Evolutionary conservation across 2,888 invertebrate genomes (phyloP).

Genomic region (Pristionchus japonicus): DNA sequence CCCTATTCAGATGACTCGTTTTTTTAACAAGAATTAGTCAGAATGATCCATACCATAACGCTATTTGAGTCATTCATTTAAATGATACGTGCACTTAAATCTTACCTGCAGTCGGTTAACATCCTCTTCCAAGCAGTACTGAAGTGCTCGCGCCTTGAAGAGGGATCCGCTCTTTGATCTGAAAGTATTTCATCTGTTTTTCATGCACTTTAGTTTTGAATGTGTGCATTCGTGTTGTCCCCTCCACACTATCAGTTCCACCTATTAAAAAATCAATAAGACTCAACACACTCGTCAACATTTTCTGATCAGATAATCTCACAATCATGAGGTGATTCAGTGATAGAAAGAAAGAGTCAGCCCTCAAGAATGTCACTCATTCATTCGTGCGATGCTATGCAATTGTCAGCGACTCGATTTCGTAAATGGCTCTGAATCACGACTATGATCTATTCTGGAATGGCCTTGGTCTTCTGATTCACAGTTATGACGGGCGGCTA

Average conservation of each 20-base stretch:
- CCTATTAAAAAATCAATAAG: background rate
- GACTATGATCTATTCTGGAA: background rate
- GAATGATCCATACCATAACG: too few relatives aligned
- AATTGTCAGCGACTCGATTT: slow-evolving; percentile 81
- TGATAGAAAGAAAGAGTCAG: slow-evolving; percentile 84
- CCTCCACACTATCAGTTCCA: too few relatives aligned
- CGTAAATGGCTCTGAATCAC: background rate
- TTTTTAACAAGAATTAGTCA: too few relatives aligned
- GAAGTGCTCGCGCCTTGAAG: slow-evolving; percentile 93
- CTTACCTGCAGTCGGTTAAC: slow-evolving; percentile 81
- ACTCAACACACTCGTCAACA: background rate
- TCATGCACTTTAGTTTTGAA: background rate
- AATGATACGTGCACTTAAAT: too few relatives aligned
- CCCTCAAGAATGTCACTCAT: slow-evolving; percentile 85
- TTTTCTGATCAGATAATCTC: background rate
- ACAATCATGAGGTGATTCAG: slow-evolving; percentile 55
- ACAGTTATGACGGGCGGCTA: background rate
- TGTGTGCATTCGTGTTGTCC: too few relatives aligned
- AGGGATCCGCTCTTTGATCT: slow-evolving; percentile 91
- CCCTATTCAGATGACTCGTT: too few relatives aligned
- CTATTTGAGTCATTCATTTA: too few relatives aligned
- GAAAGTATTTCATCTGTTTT: background rate
- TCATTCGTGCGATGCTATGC: slow-evolving; percentile 77
- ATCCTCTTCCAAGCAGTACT: slow-evolving; percentile 92
- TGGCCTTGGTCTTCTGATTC: background rate